Evolutionary conservation across 1,140 invertebrate species (phyloP).

Genomic region (Antheraea mylitta): DNA sequence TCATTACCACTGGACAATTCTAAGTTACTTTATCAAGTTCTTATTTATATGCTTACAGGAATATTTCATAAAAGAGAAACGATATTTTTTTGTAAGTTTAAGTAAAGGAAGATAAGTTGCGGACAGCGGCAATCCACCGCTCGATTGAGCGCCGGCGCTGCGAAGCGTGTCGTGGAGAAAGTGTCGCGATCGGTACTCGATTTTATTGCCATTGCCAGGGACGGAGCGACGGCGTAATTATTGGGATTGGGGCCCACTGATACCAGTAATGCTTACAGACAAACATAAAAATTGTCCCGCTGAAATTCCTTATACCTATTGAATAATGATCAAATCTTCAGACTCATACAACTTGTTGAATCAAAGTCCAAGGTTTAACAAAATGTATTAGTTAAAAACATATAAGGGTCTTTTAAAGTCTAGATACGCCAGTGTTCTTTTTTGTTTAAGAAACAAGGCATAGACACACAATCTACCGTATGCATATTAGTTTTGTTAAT

Average conservation of each 20-base stretch:
- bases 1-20: too few species aligned
- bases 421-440: too few species aligned
- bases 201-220: slow-evolving; percentile 19
- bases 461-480: neutral
- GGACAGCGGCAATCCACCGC: slow-evolving; percentile 16
- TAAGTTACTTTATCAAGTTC: neutral
- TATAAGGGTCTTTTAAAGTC: too few species aligned
- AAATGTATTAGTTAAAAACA: too few species aligned
- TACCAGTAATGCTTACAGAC: neutral
- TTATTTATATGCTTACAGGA: neutral
- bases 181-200: slow-evolving; percentile 24
- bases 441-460: too few species aligned
- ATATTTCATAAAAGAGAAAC: neutral
- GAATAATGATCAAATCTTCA: too few species aligned
- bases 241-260: neutral
- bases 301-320: too few species aligned
- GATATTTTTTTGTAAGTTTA: neutral
- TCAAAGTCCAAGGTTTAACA: too few species aligned
- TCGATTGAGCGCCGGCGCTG: slow-evolving; percentile 24
- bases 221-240: neutral
- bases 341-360: too few species aligned
- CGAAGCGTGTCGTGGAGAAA: slow-evolving; percentile 24
- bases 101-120: slow-evolving; percentile 15
- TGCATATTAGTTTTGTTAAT: neutral
- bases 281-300: neutral